Base-by-base conservation (phyloP, 2,888 invertebrate species). In the Xiphydria camelus region DNA sequence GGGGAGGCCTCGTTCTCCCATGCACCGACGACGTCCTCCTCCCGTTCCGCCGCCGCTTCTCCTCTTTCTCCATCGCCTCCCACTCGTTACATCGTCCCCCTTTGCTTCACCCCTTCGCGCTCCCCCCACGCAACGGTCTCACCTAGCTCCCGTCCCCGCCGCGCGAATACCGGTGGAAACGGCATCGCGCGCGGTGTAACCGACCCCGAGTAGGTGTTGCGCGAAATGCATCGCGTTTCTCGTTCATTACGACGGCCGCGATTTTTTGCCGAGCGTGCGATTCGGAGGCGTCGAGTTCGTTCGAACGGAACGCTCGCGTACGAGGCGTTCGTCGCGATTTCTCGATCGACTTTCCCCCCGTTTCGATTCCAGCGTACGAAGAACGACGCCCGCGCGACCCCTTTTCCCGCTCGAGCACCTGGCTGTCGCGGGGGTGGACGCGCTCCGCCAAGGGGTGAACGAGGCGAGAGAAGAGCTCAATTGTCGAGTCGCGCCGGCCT, bases 401-500 rank as follows among this genome's bases (percentile, higher is more conserved):
- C n/a, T n/a, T n/a, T n/a, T n/a, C n/a, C n/a, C n/a, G n/a, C n/a
- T n/a, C n/a, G n/a, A n/a, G n/a, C n/a, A n/a, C n/a, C n/a, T n/a
- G n/a, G n/a, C n/a, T n/a, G n/a, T n/a, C n/a, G 41, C 32, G 33
- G 17, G 41, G 3, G 14, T n/a, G 38, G 23, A 4, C 18, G 9
- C 15, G 38, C 25, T 22, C 9, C 5, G 26, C 25, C 4, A n/a
- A n/a, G 57, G 49, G 29, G 41, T 29, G 46, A 15, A 34, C n/a
- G 19, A 29, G 22, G 34, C 38, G 36, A 61, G 67, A 67, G 65
- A 64, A 59, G 66, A 70, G 65, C 65, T 72, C 70, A 70, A 73
- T 72, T 72, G 72, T 74, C 70, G 63, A 73, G 73, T 71, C 73
- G 66, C 73, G 73, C 53, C 62, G 61, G n/a, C 52, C 62, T 62